Percentiles rank a stretch among this genome's conserved stretches.
phyloP scores from a whole-genome alignment of 2,888 invertebrate genomes.

The Amblyjoppa fuscipennis region DNA sequence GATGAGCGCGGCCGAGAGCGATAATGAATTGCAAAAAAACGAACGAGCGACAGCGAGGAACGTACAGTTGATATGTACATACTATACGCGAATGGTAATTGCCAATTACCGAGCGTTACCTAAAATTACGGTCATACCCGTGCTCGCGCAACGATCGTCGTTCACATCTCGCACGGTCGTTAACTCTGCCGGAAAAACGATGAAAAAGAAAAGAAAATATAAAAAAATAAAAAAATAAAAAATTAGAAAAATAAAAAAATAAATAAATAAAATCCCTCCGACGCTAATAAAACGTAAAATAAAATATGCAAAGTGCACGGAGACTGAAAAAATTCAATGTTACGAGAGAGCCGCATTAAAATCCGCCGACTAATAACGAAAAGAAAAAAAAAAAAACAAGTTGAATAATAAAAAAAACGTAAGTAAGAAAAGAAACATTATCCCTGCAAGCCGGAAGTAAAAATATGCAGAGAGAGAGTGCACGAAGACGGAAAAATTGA shows the following conservation, averaged over 20 bases:
- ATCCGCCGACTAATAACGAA: neutral
- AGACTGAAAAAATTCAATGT: constrained; percentile 9
- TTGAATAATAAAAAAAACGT: constrained; percentile 4
- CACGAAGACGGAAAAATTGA: constrained; percentile 21
- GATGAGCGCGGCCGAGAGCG: neutral
- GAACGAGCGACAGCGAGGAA: constrained; percentile 29
- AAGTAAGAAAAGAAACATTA: neutral
- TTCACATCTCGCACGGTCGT: constrained; percentile 48
- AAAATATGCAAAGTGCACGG: constrained; percentile 31
- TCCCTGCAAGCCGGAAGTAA: neutral
- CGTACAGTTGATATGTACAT: constrained; percentile 16
- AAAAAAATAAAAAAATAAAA: constrained; percentile 1
- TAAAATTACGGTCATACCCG: constrained; percentile 67
- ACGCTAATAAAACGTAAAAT: neutral
- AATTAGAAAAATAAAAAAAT: neutral
- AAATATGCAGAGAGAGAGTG: constrained; percentile 31
- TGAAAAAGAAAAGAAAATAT: constrained; percentile 2
- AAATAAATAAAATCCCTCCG: constrained; percentile 1
- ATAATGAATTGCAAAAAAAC: constrained; percentile 27
- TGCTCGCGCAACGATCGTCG: neutral
- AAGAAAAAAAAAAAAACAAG: neutral
- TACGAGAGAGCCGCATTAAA: constrained; percentile 29
- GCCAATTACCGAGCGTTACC: constrained; percentile 69
- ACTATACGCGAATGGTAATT: constrained; percentile 65
- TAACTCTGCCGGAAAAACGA: constrained; percentile 19